These are phyloP conservation scores for Xiphorhynchus elegans DNA, from an alignment of 2,113 vertebrate species.

Conservation along the genomic window DNA sequence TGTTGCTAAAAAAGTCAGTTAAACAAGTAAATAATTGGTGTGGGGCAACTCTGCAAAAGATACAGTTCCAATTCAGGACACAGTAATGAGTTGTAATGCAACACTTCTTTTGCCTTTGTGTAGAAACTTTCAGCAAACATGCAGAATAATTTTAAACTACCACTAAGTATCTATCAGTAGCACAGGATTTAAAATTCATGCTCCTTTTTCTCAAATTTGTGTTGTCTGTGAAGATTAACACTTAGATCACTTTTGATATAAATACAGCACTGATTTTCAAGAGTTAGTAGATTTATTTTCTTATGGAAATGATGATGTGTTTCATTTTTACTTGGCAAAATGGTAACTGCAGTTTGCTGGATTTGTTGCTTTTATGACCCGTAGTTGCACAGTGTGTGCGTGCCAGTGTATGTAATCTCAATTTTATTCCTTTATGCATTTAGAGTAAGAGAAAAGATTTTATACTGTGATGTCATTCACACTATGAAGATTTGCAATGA, in stretches of 20 bases:
- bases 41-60: not conserved
- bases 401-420: not conserved
- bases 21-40: not conserved
- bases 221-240: not conserved
- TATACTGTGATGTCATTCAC: not conserved
- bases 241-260: not conserved
- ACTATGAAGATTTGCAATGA: not conserved
- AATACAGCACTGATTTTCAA: not conserved
- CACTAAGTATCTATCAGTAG: not conserved
- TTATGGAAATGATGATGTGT: not conserved
- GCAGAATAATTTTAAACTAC: not conserved
- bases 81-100: not conserved
- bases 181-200: not conserved
- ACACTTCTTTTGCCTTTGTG: not conserved
- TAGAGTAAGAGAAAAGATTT: not conserved
- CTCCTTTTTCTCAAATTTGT: not conserved
- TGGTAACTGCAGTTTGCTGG: not conserved
- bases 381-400: not conserved
- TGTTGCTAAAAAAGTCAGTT: not conserved
- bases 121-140: not conserved
- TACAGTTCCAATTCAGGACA: not conserved
- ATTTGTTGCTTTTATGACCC: slow-evolving; percentile 50
- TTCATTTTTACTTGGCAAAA: slow-evolving; percentile 16
- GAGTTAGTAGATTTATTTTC: not conserved
- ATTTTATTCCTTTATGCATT: not conserved